Percentiles rank a stretch among this genome's conserved stretches.
phyloP scores from a whole-genome alignment of 1,140 invertebrate genomes.

The Planococcus citri region DNA sequence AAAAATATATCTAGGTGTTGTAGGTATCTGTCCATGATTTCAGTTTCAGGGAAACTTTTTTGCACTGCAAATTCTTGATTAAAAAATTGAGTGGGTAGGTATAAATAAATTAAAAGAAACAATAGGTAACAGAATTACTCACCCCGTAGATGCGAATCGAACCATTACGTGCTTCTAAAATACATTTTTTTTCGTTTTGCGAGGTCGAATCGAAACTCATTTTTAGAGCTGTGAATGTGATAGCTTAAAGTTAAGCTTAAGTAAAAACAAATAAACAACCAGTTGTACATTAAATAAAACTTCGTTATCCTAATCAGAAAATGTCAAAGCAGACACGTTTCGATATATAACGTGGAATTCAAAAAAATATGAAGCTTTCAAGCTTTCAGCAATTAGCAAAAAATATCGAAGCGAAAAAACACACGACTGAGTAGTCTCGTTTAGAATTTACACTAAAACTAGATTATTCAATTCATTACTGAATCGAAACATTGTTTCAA shows the following conservation, averaged over 20 bases:
- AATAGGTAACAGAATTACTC: neutral
- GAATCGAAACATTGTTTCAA: neutral
- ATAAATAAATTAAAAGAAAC: too few species aligned
- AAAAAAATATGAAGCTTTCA: neutral
- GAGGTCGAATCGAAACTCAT: conserved; percentile 6
- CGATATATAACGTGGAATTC: neutral
- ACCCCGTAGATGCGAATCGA: neutral
- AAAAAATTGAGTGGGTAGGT: too few species aligned
- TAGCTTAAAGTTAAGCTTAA: neutral
- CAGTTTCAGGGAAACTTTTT: too few species aligned
- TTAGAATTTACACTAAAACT: neutral
- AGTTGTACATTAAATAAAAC: neutral
- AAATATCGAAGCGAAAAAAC: neutral
- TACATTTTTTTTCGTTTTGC: neutral
- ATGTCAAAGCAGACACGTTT: neutral
- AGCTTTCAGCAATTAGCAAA: neutral
- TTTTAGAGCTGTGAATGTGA: neutral
- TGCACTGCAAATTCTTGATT: too few species aligned
- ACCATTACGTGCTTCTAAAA: conserved; percentile 6
- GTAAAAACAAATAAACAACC: neutral
- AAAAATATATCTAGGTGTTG: too few species aligned
- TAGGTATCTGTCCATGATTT: too few species aligned
- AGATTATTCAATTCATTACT: neutral
- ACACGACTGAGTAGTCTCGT: neutral
- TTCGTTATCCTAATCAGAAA: neutral